A percentile compares a stretch with the other conserved stretches of the same genome.
Evolutionary conservation across 2,113 vertebrate species (phyloP).

Genomic region (Sylvia atricapilla): DNA sequence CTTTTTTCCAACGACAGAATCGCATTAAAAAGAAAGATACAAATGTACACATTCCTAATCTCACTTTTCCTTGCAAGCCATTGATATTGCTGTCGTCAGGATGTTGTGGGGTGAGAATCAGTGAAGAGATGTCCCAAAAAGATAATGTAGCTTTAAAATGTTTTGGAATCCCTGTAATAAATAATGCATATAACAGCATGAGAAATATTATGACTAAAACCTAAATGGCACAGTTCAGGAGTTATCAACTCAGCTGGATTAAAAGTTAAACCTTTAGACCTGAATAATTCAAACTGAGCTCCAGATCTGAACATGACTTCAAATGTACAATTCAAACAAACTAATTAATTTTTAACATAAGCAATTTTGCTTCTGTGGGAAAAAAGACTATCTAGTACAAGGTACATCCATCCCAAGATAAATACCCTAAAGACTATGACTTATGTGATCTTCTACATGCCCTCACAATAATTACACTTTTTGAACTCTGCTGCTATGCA

Average conservation of each 20-base stretch:
- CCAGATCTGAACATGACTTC: neutral
- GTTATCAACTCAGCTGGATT: neutral
- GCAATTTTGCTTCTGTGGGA: neutral
- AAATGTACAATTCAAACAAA: neutral
- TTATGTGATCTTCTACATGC: neutral
- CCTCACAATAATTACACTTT: neutral
- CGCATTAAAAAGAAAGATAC: neutral
- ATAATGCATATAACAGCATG: neutral
- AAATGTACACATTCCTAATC: neutral
- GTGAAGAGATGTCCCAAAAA: conserved; percentile 5
- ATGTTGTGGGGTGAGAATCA: neutral
- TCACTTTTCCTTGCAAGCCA: neutral
- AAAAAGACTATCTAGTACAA: neutral
- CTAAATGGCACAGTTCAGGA: conserved; percentile 3
- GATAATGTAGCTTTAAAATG: conserved; percentile 18
- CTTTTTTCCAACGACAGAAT: neutral
- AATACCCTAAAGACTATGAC: neutral
- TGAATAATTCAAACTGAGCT: neutral
- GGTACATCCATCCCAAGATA: neutral
- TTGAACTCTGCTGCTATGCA: neutral
- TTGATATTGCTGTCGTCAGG: neutral
- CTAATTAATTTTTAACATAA: neutral
- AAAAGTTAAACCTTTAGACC: neutral
- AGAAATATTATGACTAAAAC: conserved; percentile 2
- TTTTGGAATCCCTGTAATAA: conserved; percentile 12